Conservation (phyloP, 2,797 vertebrate genomes). For the Silurus aristotelis region DNA sequence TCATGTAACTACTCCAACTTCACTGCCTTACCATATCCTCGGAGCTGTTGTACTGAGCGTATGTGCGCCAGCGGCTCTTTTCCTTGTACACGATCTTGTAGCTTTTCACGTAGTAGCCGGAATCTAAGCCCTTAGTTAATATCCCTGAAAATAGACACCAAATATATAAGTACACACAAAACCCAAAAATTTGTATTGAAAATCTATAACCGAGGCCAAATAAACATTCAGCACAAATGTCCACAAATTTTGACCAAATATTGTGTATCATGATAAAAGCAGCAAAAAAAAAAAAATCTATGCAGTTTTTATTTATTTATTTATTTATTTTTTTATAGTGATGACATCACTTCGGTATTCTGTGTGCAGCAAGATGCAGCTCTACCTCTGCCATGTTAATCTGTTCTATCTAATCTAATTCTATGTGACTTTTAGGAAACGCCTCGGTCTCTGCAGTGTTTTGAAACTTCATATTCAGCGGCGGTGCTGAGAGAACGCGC, state of each 20-base stretch:
- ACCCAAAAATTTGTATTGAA: neutral
- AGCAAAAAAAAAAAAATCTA: neutral
- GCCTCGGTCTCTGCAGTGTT: too few relatives aligned
- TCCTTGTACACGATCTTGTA: conserved; percentile 79
- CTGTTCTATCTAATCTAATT: too few relatives aligned
- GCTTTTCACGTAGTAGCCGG: conserved; percentile 75
- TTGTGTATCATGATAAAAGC: neutral
- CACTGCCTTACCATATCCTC: conserved; percentile 74
- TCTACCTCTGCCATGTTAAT: too few relatives aligned
- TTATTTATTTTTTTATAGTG: neutral
- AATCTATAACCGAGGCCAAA: neutral
- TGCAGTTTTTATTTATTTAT: neutral
- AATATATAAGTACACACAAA: neutral
- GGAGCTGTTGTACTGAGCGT: conserved; percentile 73
- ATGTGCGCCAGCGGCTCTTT: conserved; percentile 78
- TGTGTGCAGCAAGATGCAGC: too few relatives aligned
- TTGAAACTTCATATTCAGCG: too few relatives aligned
- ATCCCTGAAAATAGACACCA: conserved; percentile 67
- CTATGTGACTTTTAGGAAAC: too few relatives aligned
- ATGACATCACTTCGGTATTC: neutral
- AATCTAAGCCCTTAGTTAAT: conserved; percentile 72
- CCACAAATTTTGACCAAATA: neutral
- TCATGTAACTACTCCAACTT: neutral
- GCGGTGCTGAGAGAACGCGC: too few relatives aligned
- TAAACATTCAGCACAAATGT: neutral